Percentiles rank a stretch among this genome's conserved stretches.
These are phyloP conservation scores for Drosophila rufa DNA, from an alignment of 1,140 invertebrate species.

Conservation along the genomic window DNA sequence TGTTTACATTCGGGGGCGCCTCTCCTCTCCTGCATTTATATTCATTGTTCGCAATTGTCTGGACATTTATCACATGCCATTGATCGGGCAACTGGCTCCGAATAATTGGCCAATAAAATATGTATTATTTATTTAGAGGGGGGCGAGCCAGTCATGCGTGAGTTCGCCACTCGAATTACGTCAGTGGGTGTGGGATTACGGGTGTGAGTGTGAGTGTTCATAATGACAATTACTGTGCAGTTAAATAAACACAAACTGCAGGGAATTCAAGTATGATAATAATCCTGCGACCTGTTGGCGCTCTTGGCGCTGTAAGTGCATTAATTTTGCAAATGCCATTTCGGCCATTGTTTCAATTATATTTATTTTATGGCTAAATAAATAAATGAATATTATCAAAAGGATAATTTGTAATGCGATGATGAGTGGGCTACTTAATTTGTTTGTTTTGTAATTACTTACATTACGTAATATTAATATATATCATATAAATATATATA, in stretches of 20 bases:
- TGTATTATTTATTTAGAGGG: conserved; percentile 25
- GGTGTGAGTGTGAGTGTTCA: background rate
- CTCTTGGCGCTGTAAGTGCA: background rate
- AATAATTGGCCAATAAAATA: conserved; percentile 39
- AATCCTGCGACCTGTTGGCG: background rate
- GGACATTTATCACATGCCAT: conserved; percentile 40
- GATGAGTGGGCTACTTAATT: background rate
- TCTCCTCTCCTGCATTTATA: background rate
- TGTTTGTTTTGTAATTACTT: background rate
- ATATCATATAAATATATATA: no score
- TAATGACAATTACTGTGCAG: conserved; percentile 6
- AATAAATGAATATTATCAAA: background rate
- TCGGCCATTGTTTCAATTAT: background rate
- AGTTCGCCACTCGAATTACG: background rate
- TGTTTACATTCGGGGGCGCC: background rate
- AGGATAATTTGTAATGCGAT: background rate
- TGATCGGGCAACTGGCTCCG: conserved; percentile 15
- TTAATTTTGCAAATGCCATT: conserved; percentile 7
- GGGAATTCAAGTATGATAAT: background rate
- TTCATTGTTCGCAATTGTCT: background rate
- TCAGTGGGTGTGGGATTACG: no score
- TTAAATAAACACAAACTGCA: conserved; percentile 10
- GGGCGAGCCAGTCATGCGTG: background rate
- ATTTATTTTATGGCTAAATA: background rate
- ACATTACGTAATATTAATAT: background rate